phyloP scores from a whole-genome alignment of 1,140 invertebrate species.

The Schmidtea mediterranea region DNA sequence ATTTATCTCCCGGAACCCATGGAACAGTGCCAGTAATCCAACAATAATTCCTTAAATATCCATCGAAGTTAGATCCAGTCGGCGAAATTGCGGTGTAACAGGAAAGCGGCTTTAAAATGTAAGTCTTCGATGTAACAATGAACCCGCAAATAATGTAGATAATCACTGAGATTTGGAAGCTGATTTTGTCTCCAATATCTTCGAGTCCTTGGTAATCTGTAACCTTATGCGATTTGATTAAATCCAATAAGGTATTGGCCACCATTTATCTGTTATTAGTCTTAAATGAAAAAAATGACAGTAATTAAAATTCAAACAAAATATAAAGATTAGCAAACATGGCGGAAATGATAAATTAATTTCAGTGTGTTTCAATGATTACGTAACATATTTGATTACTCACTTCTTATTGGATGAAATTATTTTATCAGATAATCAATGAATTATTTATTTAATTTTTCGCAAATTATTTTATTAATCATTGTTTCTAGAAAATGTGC shows the following conservation, averaged over 20 bases:
- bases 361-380: no score
- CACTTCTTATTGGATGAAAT: no score
- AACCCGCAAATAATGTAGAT: neutral
- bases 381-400: no score
- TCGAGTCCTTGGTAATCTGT: neutral
- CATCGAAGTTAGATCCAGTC: neutral
- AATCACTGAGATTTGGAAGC: neutral
- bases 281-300: no score
- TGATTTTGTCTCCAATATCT: constrained; percentile 5
- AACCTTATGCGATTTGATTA: neutral
- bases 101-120: constrained; percentile 2
- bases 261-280: no score
- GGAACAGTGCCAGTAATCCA: constrained; percentile 4
- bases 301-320: no score
- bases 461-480: no score
- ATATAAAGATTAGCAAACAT: no score
- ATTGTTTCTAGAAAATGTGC: no score
- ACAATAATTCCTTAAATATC: constrained; percentile 3
- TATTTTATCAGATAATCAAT: no score
- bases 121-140: constrained; percentile 1
- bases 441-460: no score
- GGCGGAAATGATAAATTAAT: no score
- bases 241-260: constrained; percentile 3
- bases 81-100: constrained; percentile 1
- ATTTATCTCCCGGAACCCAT: neutral